Evolutionary conservation across 2,888 invertebrate genomes (phyloP).

Genomic region (Dilophus febrilis): DNA sequence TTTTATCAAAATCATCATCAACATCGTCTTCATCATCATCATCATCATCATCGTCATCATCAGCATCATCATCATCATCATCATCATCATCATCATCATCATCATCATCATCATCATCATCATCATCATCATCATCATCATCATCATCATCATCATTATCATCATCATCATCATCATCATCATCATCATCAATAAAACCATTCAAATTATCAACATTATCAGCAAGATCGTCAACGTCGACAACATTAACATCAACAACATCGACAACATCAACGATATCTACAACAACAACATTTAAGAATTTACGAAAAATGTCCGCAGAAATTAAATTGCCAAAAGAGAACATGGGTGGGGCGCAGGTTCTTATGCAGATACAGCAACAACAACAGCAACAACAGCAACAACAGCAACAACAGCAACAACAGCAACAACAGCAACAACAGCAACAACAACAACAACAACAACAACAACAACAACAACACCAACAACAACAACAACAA

Average conservation of each 20-base stretch:
- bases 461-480: too few relatives aligned
- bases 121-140: neutral
- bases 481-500: too few relatives aligned
- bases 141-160: constrained; percentile 10
- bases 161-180: constrained; percentile 10
- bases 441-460: neutral
- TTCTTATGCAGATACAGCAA: too few relatives aligned
- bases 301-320: too few relatives aligned
- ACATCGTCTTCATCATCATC: too few relatives aligned
- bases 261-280: neutral
- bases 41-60: too few relatives aligned
- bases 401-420: neutral
- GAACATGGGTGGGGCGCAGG: too few relatives aligned
- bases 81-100: neutral
- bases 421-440: neutral
- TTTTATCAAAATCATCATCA: neutral
- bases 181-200: constrained; percentile 20
- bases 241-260: too few relatives aligned
- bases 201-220: constrained; percentile 8
- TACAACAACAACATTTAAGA: neutral
- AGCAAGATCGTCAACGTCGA: constrained; percentile 1
- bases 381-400: neutral
- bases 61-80: too few relatives aligned
- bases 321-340: too few relatives aligned
- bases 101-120: constrained; percentile 8